phyloP scores from a whole-genome alignment of 2,797 vertebrate species.

The Urosaurus nigricauda region DNA sequence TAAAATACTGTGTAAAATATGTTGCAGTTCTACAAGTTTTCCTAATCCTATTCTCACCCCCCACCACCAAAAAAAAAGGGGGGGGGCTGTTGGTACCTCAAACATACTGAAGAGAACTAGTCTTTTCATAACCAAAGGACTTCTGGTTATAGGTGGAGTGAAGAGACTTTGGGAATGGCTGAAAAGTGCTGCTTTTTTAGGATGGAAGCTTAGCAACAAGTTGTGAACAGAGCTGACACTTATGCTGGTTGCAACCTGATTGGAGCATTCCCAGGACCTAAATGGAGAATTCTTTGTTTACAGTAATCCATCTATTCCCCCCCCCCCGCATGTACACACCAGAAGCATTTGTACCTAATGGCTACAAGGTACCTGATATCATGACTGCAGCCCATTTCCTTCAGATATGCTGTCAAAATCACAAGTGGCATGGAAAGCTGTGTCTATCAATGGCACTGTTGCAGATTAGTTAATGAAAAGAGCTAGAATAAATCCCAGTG shows the following conservation, averaged over 20 bases:
- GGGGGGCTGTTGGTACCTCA: neutral
- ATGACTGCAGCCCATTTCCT: neutral
- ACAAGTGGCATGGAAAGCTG: neutral
- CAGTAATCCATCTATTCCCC: too few species aligned
- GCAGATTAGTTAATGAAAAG: slow-evolving; percentile 13
- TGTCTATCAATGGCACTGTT: neutral
- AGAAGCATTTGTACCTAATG: neutral
- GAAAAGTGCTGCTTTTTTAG: neutral
- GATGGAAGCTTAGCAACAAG: neutral
- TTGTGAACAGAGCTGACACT: neutral
- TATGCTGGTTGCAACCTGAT: neutral
- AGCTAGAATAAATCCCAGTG: neutral
- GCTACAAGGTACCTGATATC: neutral
- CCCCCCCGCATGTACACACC: neutral
- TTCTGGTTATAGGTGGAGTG: neutral
- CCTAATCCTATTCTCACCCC: neutral
- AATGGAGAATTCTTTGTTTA: neutral
- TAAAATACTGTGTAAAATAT: neutral
- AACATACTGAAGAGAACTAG: neutral
- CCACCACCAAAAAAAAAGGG: neutral
- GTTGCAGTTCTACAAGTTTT: neutral
- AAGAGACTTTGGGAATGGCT: neutral
- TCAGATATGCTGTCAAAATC: neutral
- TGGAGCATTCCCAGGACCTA: neutral
- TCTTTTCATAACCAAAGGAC: neutral